phyloP scores from a whole-genome alignment of 2,113 vertebrate species.

The Hemicordylus capensis region DNA sequence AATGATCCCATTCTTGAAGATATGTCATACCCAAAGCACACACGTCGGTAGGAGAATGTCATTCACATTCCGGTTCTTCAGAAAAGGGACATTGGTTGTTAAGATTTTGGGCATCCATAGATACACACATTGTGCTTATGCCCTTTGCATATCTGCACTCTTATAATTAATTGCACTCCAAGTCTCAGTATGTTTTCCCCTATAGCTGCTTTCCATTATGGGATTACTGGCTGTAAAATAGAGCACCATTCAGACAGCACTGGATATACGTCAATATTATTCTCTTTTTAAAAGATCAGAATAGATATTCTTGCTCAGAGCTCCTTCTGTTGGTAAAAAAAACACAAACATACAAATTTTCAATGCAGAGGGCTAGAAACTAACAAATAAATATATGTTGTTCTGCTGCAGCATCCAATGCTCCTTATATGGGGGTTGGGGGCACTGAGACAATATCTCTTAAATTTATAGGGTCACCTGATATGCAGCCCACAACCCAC shows the following conservation, averaged over 20 bases:
- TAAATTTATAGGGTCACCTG: too few species aligned
- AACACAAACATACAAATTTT: not conserved
- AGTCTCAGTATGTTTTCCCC: not conserved
- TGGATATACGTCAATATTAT: not conserved
- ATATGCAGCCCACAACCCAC: too few species aligned
- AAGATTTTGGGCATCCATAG: conserved; percentile 20
- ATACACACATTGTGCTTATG: not conserved
- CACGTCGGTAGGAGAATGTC: not conserved
- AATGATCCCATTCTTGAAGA: conserved; percentile 2
- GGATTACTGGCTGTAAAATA: not conserved
- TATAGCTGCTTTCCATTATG: not conserved
- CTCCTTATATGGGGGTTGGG: too few species aligned
- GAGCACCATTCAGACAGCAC: not conserved
- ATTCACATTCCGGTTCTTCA: not conserved
- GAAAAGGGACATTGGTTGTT: not conserved
- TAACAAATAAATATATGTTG: not conserved
- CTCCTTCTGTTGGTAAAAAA: not conserved
- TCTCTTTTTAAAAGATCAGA: not conserved
- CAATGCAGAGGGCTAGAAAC: not conserved
- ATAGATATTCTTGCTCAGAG: not conserved
- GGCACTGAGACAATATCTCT: too few species aligned
- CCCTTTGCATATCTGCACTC: too few species aligned
- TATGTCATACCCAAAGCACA: not conserved
- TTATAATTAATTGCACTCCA: not conserved
- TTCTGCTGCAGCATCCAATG: too few species aligned